Percentiles rank a stretch among this genome's conserved stretches.
phyloP scores from a whole-genome alignment of 2,113 vertebrate genomes.

The Octodon degus region DNA sequence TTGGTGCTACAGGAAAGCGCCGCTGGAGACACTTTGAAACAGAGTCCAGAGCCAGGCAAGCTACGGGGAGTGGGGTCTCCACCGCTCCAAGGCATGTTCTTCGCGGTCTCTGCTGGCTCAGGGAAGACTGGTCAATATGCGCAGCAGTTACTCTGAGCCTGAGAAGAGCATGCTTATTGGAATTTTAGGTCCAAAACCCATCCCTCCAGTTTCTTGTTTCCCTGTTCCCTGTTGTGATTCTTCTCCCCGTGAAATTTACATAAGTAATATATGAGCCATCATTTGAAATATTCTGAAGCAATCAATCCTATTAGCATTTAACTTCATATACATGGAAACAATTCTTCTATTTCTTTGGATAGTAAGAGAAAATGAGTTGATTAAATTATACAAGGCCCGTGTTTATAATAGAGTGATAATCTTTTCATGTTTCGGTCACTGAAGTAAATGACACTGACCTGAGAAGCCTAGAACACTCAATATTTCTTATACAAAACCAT shows the following conservation, averaged over 20 bases:
- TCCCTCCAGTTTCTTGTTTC: neutral
- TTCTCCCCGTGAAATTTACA: neutral
- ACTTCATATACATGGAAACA: neutral
- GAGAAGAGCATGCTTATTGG: neutral
- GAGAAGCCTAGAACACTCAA: neutral
- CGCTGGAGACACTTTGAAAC: neutral
- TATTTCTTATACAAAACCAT: neutral
- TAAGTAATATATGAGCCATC: neutral
- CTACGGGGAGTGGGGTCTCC: neutral
- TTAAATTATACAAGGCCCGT: neutral
- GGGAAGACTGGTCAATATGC: neutral
- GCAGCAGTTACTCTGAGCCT: neutral
- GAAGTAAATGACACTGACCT: neutral
- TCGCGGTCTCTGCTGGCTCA: neutral
- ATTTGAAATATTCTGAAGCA: neutral
- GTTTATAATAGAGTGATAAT: neutral
- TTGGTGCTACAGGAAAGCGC: neutral
- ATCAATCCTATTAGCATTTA: neutral
- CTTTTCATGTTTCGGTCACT: neutral
- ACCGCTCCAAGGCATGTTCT: neutral
- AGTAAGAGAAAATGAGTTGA: neutral
- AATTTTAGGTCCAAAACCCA: neutral
- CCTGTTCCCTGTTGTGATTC: neutral
- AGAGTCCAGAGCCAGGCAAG: neutral
- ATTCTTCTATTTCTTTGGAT: neutral